Percentiles rank a stretch among this genome's conserved stretches.
Conservation (phyloP, 2,888 invertebrate genomes). For the Xiphydria camelus region DNA sequence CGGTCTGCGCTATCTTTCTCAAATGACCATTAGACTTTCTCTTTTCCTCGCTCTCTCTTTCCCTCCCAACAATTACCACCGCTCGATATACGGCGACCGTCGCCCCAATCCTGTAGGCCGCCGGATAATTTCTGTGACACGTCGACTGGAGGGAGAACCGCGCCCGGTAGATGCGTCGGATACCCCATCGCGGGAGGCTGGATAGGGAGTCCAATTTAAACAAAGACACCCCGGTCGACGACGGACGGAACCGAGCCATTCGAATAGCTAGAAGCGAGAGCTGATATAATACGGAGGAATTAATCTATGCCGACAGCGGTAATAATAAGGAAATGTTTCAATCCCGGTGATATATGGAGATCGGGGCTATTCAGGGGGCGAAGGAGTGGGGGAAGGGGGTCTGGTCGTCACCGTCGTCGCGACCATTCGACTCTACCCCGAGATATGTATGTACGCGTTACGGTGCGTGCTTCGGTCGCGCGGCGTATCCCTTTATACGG, state of each 20-base stretch:
- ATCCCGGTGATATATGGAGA: conserved; percentile 54
- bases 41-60: not conserved
- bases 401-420: conserved; percentile 27
- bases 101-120: conserved; percentile 1
- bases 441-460: conserved; percentile 1
- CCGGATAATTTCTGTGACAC: conserved; percentile 15
- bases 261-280: conserved; percentile 17
- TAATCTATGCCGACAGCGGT: conserved; percentile 56
- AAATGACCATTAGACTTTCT: conserved; percentile 8
- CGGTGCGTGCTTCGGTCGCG: no score
- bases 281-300: conserved; percentile 48
- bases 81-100: conserved; percentile 1
- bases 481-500: not conserved
- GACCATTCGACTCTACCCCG: conserved; percentile 36
- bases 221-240: conserved; percentile 35
- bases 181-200: conserved; percentile 3
- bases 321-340: conserved; percentile 59
- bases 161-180: conserved; percentile 5
- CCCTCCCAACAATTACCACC: conserved; percentile 5
- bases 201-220: conserved; percentile 37
- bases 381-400: conserved; percentile 33
- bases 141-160: conserved; percentile 2
- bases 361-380: conserved; percentile 25
- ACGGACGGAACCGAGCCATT: conserved; percentile 24
- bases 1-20: conserved; percentile 9